These are phyloP conservation scores for Trichosurus vulpecula DNA, from an alignment of 2,797 vertebrate genomes.

Conservation along the genomic window DNA sequence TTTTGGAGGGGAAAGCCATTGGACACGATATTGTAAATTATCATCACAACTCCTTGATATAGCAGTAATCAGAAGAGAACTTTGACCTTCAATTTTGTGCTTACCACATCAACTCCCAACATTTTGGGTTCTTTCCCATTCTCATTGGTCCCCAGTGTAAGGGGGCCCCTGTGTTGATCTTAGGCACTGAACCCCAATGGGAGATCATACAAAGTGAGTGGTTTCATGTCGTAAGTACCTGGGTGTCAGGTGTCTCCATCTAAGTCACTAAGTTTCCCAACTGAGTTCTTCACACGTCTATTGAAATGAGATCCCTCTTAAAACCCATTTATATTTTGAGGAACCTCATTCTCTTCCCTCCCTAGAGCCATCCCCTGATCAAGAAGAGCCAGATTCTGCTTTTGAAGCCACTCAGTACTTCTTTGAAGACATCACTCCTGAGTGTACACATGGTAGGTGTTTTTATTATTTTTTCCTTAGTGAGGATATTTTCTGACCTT, in stretches of 20 bases:
- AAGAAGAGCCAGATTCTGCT: slow-evolving; percentile 97
- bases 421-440: slow-evolving; percentile 98
- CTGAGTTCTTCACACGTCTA: neutral
- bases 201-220: neutral
- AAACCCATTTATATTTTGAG: neutral
- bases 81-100: neutral
- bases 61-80: neutral
- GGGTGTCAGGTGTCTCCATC: neutral
- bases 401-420: slow-evolving; percentile 99
- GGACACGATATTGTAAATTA: neutral
- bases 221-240: neutral
- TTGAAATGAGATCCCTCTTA: neutral
- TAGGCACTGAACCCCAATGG: neutral
- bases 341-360: neutral
- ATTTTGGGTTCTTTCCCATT: neutral
- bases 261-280: neutral
- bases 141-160: neutral
- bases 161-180: neutral
- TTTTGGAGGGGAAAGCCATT: neutral
- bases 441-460: slow-evolving; percentile 91
- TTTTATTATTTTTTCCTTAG: rapidly evolving
- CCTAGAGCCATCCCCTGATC: slow-evolving; percentile 90
- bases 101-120: neutral
- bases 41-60: neutral
- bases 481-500: neutral